A percentile compares a stretch with the other conserved stretches of the same genome.
These are phyloP conservation scores for Melanostigma gelatinosum DNA, from an alignment of 2,113 vertebrate species.

Conservation along the genomic window DNA sequence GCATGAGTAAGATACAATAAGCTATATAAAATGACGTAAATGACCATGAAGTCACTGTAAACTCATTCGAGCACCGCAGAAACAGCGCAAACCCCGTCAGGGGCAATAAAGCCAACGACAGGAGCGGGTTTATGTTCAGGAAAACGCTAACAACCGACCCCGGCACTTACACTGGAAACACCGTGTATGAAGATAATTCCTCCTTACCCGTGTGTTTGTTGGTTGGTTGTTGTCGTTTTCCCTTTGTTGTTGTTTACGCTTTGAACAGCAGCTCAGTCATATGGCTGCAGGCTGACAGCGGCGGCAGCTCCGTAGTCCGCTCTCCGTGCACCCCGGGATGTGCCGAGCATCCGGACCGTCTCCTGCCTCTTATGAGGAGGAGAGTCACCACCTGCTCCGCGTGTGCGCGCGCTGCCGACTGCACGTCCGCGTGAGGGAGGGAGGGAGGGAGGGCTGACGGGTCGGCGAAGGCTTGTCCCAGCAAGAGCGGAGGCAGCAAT, in stretches of 20 bases:
- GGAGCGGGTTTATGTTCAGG: background rate
- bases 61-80: background rate
- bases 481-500: background rate
- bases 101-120: background rate
- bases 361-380: conserved; percentile 54
- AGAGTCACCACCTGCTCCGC: conserved; percentile 48
- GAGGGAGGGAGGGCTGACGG: background rate
- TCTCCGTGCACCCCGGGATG: conserved; percentile 51
- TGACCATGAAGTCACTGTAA: background rate
- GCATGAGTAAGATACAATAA: background rate
- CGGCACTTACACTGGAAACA: background rate
- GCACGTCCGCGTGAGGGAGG: conserved; percentile 46
- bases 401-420: conserved; percentile 61
- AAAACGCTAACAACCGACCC: background rate
- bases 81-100: background rate
- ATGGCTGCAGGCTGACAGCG: conserved; percentile 41
- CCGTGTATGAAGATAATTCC: background rate
- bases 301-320: conserved; percentile 52
- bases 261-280: conserved; percentile 27
- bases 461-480: conserved; percentile 16
- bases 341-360: conserved; percentile 56
- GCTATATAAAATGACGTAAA: background rate
- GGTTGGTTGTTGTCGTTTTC: conserved; percentile 15
- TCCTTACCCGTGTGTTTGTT: conserved; percentile 49
- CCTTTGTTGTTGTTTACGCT: conserved; percentile 27